These are phyloP conservation scores for Megaceryle torquata DNA, from an alignment of 2,113 vertebrate genomes.

Conservation along the genomic window DNA sequence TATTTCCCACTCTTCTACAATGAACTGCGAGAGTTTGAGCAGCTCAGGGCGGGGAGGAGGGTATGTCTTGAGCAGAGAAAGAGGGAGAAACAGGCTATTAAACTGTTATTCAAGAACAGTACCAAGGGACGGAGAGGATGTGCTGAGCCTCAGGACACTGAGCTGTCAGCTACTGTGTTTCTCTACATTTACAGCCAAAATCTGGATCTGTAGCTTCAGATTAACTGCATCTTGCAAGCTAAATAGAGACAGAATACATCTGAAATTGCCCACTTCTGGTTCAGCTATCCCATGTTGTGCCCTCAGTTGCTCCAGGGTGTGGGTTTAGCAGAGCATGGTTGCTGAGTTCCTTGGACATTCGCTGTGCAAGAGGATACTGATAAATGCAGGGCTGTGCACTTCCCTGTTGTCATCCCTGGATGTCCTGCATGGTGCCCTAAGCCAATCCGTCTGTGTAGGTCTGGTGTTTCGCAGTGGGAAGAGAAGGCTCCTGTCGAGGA, in stretches of 20 bases:
- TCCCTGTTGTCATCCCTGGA: not conserved
- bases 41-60: not conserved
- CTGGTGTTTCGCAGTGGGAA: not conserved
- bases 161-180: not conserved
- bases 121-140: not conserved
- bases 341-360: fast-evolving
- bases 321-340: not conserved
- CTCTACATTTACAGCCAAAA: not conserved
- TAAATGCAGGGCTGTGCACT: not conserved
- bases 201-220: not conserved
- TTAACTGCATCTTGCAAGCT: not conserved
- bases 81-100: not conserved
- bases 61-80: not conserved
- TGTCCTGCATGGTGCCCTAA: not conserved
- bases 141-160: not conserved
- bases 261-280: not conserved
- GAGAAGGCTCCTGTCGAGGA: not conserved
- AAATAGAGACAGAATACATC: not conserved
- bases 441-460: not conserved
- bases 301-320: not conserved
- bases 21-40: not conserved
- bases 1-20: not conserved
- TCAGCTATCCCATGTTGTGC: not conserved
- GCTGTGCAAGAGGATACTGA: not conserved
- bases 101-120: not conserved